These are phyloP conservation scores for Nothura maculosa DNA, from an alignment of 2,797 vertebrate genomes.

Conservation along the genomic window DNA sequence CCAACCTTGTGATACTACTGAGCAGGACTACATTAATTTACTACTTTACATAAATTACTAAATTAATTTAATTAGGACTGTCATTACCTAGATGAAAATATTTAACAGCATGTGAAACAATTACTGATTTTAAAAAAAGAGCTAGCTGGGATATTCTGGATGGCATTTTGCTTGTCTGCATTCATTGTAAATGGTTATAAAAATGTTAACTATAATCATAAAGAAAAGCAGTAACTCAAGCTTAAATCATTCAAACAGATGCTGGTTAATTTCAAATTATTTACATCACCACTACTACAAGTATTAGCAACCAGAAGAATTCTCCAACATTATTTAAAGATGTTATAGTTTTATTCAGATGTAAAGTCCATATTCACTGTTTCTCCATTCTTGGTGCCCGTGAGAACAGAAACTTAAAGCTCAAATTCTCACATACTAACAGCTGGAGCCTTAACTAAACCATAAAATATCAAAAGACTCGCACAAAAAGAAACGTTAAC, in stretches of 20 bases:
- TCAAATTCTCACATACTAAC: neutral
- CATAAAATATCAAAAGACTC: neutral
- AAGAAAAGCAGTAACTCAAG: neutral
- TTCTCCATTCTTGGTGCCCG: neutral
- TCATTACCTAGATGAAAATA: neutral
- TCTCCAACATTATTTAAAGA: neutral
- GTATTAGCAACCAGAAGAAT: neutral
- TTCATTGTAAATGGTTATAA: neutral
- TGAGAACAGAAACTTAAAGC: neutral
- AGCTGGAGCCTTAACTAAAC: constrained; percentile 9
- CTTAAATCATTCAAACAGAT: neutral
- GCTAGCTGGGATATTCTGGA: neutral
- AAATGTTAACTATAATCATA: neutral
- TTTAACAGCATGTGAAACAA: neutral
- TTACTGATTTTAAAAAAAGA: neutral
- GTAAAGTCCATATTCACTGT: neutral
- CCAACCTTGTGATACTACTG: neutral
- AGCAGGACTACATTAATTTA: neutral
- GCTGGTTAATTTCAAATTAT: neutral
- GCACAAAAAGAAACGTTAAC: neutral
- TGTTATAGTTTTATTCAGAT: neutral
- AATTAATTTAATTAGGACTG: neutral
- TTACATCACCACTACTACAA: neutral
- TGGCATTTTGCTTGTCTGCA: neutral
- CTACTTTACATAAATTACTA: neutral